Evolutionary conservation across 2,888 invertebrate species (phyloP).

Genomic region (Athalia circularis): DNA sequence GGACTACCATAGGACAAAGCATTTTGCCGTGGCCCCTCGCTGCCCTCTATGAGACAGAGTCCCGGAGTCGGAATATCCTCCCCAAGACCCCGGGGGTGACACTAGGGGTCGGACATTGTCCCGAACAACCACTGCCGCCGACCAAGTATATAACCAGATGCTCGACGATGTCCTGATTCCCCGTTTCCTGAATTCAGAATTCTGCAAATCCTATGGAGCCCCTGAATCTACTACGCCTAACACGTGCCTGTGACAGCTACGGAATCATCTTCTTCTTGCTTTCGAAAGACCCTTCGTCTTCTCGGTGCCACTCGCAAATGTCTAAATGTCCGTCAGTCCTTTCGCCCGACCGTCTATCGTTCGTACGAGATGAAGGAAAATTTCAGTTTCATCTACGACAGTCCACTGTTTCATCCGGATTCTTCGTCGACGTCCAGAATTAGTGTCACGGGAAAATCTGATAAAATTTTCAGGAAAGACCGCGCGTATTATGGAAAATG

Average conservation of each 20-base stretch:
- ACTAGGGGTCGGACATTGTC: conserved; percentile 40
- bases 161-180: conserved; percentile 18
- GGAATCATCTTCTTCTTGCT: conserved; percentile 62
- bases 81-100: conserved; percentile 5
- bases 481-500: neutral
- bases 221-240: conserved; percentile 32
- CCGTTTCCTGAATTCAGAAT: conserved; percentile 51
- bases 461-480: neutral
- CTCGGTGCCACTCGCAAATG: conserved; percentile 59
- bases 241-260: conserved; percentile 65
- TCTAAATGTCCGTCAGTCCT: conserved; percentile 50
- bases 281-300: conserved; percentile 58
- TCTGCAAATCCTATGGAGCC: conserved; percentile 24
- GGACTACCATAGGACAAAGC: conserved; percentile 38
- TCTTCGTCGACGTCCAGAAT: conserved; percentile 4
- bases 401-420: neutral
- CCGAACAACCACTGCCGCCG: conserved; percentile 25
- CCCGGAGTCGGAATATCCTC: conserved; percentile 13
- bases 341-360: neutral
- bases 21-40: conserved; percentile 9
- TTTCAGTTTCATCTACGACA: no score
- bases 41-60: conserved; percentile 14
- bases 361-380: neutral
- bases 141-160: conserved; percentile 15
- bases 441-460: neutral